These are phyloP conservation scores for Caradrina clavipalpis DNA, from an alignment of 2,888 invertebrate genomes.

Conservation along the genomic window DNA sequence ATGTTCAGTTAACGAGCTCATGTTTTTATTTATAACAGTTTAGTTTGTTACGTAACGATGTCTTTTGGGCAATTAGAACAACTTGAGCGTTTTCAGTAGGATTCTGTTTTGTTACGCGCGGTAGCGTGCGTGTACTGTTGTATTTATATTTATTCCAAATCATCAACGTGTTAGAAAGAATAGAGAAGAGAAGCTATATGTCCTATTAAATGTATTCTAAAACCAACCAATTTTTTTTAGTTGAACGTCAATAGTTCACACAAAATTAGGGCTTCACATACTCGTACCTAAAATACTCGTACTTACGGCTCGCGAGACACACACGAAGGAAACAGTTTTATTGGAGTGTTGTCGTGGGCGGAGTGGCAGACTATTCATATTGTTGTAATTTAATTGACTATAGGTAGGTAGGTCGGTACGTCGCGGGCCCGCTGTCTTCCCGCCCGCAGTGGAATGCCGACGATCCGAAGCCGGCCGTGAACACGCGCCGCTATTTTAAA, in stretches of 20 bases:
- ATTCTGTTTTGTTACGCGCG: too few relatives aligned
- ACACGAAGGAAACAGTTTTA: background rate
- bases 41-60: background rate
- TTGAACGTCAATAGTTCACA: background rate
- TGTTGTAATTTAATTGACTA: background rate
- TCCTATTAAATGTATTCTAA: background rate
- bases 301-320: background rate
- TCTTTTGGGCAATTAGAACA: background rate
- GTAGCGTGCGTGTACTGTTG: too few relatives aligned
- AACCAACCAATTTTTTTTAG: background rate
- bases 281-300: too few relatives aligned
- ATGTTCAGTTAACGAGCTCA: background rate
- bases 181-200: too few relatives aligned
- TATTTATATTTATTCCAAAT: background rate
- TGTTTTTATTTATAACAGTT: background rate
- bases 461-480: background rate
- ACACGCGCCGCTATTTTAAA: conserved; percentile 26
- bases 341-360: background rate
- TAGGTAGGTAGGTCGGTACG: too few relatives aligned
- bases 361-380: background rate
- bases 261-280: background rate
- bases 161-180: too few relatives aligned
- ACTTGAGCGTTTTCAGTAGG: background rate
- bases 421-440: background rate
- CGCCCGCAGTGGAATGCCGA: background rate